phyloP scores from a whole-genome alignment of 2,113 vertebrate species.

The Monopterus albus region DNA sequence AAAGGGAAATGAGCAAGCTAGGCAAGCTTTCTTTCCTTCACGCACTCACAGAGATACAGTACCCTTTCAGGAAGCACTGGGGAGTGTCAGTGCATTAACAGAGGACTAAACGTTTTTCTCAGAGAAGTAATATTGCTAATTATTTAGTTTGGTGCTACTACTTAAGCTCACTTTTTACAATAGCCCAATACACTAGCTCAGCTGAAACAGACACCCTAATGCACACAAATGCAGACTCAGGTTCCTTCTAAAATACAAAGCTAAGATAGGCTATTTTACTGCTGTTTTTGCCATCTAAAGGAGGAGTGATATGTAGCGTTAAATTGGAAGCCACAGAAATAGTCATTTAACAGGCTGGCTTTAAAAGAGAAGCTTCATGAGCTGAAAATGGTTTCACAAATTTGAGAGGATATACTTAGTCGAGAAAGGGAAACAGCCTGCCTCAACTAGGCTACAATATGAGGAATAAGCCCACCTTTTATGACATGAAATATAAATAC shows the following conservation, averaged over 20 bases:
- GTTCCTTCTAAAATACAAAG: constrained; percentile 50
- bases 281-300: constrained; percentile 56
- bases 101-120: constrained; percentile 25
- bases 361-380: constrained; percentile 60
- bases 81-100: constrained; percentile 16
- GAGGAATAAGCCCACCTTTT: background rate
- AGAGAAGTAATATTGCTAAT: constrained; percentile 39
- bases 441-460: background rate
- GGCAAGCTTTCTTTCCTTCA: constrained; percentile 16
- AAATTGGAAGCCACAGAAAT: constrained; percentile 71
- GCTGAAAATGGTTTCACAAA: constrained; percentile 62
- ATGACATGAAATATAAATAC: background rate
- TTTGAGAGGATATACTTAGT: constrained; percentile 29
- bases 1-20: constrained; percentile 28
- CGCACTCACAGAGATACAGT: background rate
- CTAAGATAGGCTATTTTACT: constrained; percentile 54
- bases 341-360: constrained; percentile 69
- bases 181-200: constrained; percentile 45
- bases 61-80: constrained; percentile 6
- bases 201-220: constrained; percentile 56
- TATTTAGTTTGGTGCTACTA: constrained; percentile 31
- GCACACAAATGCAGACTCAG: constrained; percentile 66
- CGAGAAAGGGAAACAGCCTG: background rate
- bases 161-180: constrained; percentile 47
- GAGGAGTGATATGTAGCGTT: constrained; percentile 69